Percentiles rank a stretch among this genome's conserved stretches.
Conservation (phyloP, 1,140 invertebrate species). For the Eumaeus atala region DNA sequence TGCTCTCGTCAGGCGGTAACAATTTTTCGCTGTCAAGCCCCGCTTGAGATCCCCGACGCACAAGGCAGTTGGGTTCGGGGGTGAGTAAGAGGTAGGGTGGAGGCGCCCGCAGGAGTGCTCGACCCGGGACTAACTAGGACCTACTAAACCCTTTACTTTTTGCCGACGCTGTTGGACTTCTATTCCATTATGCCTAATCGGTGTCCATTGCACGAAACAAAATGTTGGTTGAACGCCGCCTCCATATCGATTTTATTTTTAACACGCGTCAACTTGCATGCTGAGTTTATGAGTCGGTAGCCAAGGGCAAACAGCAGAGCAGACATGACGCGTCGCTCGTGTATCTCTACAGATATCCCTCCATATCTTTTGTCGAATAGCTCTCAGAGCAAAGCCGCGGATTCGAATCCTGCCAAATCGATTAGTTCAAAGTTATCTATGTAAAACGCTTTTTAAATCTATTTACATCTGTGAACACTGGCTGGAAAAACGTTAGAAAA, state of each 20-base stretch:
- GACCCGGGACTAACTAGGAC: conserved; percentile 64
- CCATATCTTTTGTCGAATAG: too few relatives aligned
- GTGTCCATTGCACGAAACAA: neutral
- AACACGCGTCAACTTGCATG: conserved; percentile 5
- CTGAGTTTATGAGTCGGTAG: conserved; percentile 3
- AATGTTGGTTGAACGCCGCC: neutral
- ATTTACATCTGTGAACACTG: too few relatives aligned
- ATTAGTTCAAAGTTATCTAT: too few relatives aligned
- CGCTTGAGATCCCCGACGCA: conserved; percentile 62
- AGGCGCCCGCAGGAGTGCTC: conserved; percentile 59
- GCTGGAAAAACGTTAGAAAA: neutral
- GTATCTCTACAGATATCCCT: too few relatives aligned
- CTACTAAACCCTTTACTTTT: conserved; percentile 68
- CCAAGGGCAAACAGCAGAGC: conserved; percentile 1
- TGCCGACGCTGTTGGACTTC: conserved; percentile 36
- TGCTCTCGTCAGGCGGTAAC: conserved; percentile 30
- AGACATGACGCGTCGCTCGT: neutral
- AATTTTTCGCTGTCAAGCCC: conserved; percentile 40
- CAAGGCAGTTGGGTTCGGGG: conserved; percentile 64
- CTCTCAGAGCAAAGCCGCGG: too few relatives aligned
- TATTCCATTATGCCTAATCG: conserved; percentile 7
- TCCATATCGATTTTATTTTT: conserved; percentile 2
- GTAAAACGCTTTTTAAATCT: too few relatives aligned
- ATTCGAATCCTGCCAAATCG: too few relatives aligned
- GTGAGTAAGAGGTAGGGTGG: conserved; percentile 51